Conservation (phyloP, 2,888 invertebrate genomes). For the Iselma pallidipennis region DNA sequence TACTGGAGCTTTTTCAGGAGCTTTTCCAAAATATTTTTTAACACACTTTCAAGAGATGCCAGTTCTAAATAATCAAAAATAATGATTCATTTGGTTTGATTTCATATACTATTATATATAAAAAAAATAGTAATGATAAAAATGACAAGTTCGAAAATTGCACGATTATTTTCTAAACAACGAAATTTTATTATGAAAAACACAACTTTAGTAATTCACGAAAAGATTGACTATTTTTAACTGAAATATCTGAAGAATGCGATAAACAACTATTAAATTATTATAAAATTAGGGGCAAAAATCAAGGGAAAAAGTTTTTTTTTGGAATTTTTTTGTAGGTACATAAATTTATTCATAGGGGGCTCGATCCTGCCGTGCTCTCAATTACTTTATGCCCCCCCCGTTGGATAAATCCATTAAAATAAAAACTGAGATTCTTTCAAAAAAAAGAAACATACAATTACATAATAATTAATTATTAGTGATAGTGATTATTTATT, state of each 20-base stretch:
- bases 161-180: neutral
- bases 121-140: neutral
- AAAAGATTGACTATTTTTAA: neutral
- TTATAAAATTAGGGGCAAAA: neutral
- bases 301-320: neutral
- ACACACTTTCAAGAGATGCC: neutral
- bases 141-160: neutral
- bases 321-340: neutral
- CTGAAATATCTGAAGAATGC: neutral
- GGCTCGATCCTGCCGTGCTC: constrained; percentile 4
- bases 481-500: neutral
- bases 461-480: neutral
- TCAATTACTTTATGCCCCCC: neutral
- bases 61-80: constrained; percentile 2
- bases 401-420: neutral
- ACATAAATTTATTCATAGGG: constrained; percentile 4
- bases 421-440: neutral
- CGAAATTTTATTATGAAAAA: neutral
- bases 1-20: neutral
- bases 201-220: neutral
- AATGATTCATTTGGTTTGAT: constrained; percentile 13
- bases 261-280: constrained; percentile 3
- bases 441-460: neutral
- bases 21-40: neutral
- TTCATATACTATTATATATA: too few species aligned